Conservation (phyloP, 1,140 invertebrate species). For the Microplitis demolitor region DNA sequence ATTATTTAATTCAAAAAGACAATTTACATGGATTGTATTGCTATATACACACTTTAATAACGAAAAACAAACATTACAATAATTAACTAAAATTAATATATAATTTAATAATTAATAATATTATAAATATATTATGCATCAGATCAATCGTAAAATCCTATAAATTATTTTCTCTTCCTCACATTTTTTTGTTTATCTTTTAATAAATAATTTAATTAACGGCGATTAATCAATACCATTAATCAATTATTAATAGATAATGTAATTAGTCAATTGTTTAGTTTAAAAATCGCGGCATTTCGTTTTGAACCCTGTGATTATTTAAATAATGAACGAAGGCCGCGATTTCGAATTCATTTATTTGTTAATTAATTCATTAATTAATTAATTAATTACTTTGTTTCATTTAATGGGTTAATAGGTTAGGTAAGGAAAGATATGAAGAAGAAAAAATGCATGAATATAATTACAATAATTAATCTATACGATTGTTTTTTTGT, state of each 20-base stretch:
- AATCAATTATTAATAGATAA: too few relatives aligned
- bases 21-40: conserved; percentile 39
- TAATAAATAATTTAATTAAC: background rate
- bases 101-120: conserved; percentile 57
- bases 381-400: too few relatives aligned
- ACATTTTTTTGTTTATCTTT: background rate
- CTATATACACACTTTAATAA: conserved; percentile 64
- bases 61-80: conserved; percentile 62
- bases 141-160: conserved; percentile 58
- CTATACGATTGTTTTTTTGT: background rate
- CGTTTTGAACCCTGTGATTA: too few relatives aligned
- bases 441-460: background rate
- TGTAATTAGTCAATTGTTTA: too few relatives aligned
- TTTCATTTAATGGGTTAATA: too few relatives aligned
- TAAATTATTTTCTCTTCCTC: conserved; percentile 40
- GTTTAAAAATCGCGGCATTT: too few relatives aligned
- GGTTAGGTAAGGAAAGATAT: too few relatives aligned
- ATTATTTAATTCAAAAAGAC: background rate
- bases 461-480: background rate
- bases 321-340: too few relatives aligned
- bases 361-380: too few relatives aligned
- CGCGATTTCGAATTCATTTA: too few relatives aligned
- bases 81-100: conserved; percentile 54
- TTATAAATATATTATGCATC: conserved; percentile 48
- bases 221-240: too few relatives aligned